Percentiles rank a stretch among this genome's conserved stretches.
Conservation (phyloP, 2,888 invertebrate genomes). For the Xestia c-nigrum region DNA sequence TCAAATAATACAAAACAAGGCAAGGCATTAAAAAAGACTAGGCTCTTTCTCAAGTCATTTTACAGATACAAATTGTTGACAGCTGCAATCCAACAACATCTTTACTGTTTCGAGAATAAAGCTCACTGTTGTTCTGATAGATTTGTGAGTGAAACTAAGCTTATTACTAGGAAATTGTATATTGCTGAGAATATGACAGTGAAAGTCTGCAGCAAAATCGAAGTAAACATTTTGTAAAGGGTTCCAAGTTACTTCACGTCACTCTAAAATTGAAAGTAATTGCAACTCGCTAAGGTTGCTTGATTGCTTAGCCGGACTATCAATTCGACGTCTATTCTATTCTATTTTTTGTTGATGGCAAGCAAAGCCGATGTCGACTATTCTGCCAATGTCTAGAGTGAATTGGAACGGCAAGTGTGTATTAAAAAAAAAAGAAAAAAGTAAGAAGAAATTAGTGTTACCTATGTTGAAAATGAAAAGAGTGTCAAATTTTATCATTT, state of each 20-base stretch:
- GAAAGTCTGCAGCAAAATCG: neutral
- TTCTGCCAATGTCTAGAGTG: too few relatives aligned
- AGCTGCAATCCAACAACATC: neutral
- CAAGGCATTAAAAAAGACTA: neutral
- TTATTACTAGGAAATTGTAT: neutral
- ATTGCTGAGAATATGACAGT: neutral
- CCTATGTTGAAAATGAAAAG: neutral
- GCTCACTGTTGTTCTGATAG: neutral
- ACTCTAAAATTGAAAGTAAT: neutral
- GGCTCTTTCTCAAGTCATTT: neutral
- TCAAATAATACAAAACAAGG: constrained; percentile 38
- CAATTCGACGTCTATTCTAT: too few relatives aligned
- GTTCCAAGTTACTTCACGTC: neutral
- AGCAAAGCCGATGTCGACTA: too few relatives aligned
- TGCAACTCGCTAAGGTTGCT: too few relatives aligned
- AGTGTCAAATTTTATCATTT: neutral
- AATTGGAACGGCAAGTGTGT: too few relatives aligned
- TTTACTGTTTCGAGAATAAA: neutral
- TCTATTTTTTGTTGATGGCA: too few relatives aligned
- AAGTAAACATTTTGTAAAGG: neutral
- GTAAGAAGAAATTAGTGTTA: too few relatives aligned
- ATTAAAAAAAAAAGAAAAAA: too few relatives aligned
- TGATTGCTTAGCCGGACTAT: too few relatives aligned
- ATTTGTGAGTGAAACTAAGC: neutral
- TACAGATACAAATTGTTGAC: neutral